Conservation (phyloP, 2,797 vertebrate genomes). For the Perodicticus potto region DNA sequence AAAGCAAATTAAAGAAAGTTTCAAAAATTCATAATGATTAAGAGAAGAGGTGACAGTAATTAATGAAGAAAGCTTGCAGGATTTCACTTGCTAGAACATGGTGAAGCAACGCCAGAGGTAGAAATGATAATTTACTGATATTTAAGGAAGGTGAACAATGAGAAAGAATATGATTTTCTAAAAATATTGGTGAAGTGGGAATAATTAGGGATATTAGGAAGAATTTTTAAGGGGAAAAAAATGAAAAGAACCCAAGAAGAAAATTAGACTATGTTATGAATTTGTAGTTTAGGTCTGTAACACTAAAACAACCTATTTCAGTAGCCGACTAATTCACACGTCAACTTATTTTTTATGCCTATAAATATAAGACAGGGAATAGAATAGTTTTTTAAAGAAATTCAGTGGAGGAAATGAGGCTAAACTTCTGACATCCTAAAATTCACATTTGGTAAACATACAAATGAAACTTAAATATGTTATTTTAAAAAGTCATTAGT, state of each 20-base stretch:
- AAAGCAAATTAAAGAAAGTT: slow-evolving; percentile 77
- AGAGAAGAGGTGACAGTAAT: slow-evolving; percentile 67
- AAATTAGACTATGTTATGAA: slow-evolving; percentile 60
- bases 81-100: slow-evolving; percentile 53
- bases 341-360: slow-evolving; percentile 41
- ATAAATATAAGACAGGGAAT: slow-evolving; percentile 25
- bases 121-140: slow-evolving; percentile 72
- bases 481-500: neutral
- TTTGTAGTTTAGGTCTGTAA: slow-evolving; percentile 51
- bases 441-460: slow-evolving; percentile 16
- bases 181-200: slow-evolving; percentile 74
- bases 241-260: slow-evolving; percentile 56
- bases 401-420: neutral
- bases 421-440: neutral
- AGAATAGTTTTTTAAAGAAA: slow-evolving; percentile 32
- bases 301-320: slow-evolving; percentile 38
- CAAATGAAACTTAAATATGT: neutral
- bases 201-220: slow-evolving; percentile 68
- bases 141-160: slow-evolving; percentile 73
- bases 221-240: slow-evolving; percentile 62
- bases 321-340: slow-evolving; percentile 45
- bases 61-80: slow-evolving; percentile 75
- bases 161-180: slow-evolving; percentile 72
- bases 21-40: slow-evolving; percentile 74
- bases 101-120: slow-evolving; percentile 52